Percentiles rank a stretch among this genome's conserved stretches.
These are phyloP conservation scores for Spisula subtruncata DNA, from an alignment of 2,888 invertebrate species.

Conservation along the genomic window DNA sequence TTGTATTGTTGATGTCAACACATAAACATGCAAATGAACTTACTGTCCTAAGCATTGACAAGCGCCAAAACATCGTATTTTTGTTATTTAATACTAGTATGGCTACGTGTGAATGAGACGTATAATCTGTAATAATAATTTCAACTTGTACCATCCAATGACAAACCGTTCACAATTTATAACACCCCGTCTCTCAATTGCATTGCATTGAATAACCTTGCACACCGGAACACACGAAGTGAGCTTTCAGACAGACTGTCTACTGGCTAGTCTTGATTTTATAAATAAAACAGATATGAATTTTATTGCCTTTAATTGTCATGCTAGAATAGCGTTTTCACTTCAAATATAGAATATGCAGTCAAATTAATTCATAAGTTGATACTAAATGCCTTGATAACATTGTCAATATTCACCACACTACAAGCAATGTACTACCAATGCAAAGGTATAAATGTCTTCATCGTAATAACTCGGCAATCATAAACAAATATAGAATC, in stretches of 20 bases:
- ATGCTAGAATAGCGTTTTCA: not conserved
- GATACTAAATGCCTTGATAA: constrained; percentile 10
- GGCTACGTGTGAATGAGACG: not conserved
- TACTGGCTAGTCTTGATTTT: not conserved
- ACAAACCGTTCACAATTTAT: not conserved
- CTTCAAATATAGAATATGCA: not conserved
- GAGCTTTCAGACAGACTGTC: not conserved
- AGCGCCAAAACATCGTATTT: not conserved
- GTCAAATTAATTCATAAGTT: constrained; percentile 4
- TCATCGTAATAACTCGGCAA: not conserved
- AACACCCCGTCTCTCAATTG: not conserved
- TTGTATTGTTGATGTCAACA: not conserved
- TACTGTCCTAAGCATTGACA: not conserved
- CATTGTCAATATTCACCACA: not conserved
- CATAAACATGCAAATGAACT: not conserved
- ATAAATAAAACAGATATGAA: not conserved
- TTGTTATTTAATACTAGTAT: too few relatives aligned
- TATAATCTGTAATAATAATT: not conserved
- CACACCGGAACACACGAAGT: not conserved
- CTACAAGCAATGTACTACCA: not conserved
- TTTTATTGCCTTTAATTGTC: not conserved
- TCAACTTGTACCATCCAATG: not conserved
- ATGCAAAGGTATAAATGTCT: not conserved
- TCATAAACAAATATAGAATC: not conserved
- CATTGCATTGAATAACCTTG: constrained; percentile 6